Evolutionary conservation across 2,888 invertebrate genomes (phyloP).

Genomic region (Dichetophora obliterata): DNA sequence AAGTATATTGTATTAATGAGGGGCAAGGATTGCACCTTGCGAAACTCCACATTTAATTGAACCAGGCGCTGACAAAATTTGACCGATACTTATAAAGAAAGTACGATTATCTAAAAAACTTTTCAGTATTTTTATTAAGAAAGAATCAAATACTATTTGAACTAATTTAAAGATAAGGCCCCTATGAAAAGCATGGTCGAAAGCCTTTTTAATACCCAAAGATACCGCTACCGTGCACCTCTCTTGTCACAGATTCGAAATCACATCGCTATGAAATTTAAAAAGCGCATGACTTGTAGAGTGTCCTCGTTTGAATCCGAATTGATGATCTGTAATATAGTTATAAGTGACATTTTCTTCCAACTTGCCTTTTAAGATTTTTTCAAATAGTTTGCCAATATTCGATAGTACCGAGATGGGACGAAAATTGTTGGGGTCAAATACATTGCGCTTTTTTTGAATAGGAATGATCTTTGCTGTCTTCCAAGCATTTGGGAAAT

Average conservation of each 20-base stretch:
- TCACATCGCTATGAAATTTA: slow-evolving; percentile 42
- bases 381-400: slow-evolving; percentile 24
- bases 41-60: slow-evolving; percentile 30
- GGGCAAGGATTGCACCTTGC: slow-evolving; percentile 33
- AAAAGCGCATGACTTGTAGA: slow-evolving; percentile 35
- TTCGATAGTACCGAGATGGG: slow-evolving; percentile 23
- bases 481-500: slow-evolving; percentile 20
- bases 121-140: slow-evolving; percentile 7
- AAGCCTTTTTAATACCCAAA: slow-evolving; percentile 35
- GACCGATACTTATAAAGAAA: slow-evolving; percentile 21
- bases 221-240: slow-evolving; percentile 36
- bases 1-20: neutral
- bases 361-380: slow-evolving; percentile 24
- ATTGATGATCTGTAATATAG: slow-evolving; percentile 31
- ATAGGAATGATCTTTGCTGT: neutral
- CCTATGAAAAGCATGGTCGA: slow-evolving; percentile 33
- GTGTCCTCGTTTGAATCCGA: slow-evolving; percentile 36
- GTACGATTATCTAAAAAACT: slow-evolving; percentile 32
- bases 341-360: slow-evolving; percentile 23
- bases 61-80: neutral
- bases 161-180: slow-evolving; percentile 32
- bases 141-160: slow-evolving; percentile 1
- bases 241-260: slow-evolving; percentile 28
- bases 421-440: slow-evolving; percentile 5
- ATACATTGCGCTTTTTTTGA: neutral